These are phyloP conservation scores for Polypterus bichir DNA, from an alignment of 2,113 vertebrate species.

Conservation along the genomic window DNA sequence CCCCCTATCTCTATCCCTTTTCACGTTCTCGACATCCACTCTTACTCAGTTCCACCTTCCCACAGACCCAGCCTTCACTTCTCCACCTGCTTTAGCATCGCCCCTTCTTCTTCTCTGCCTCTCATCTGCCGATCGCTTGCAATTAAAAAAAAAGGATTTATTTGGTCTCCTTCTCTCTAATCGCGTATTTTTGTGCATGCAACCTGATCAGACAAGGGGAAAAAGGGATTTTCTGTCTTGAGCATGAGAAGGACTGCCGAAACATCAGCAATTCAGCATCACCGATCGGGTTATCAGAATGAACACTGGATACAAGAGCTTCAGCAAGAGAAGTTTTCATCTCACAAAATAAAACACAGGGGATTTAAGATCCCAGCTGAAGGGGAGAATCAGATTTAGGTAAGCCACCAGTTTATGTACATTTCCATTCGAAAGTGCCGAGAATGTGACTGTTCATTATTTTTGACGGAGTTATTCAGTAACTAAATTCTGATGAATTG, in stretches of 20 bases:
- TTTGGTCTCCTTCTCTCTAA: conserved; percentile 23
- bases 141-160: conserved; percentile 38
- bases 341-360: conserved; percentile 45
- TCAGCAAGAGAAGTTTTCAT: conserved; percentile 54
- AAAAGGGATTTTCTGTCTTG: conserved; percentile 44
- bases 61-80: conserved; percentile 33
- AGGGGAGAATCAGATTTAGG: conserved; percentile 58
- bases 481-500: no score
- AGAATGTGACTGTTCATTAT: no score
- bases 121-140: conserved; percentile 19
- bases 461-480: no score
- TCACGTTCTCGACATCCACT: conserved; percentile 27
- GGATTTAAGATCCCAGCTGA: conserved; percentile 41
- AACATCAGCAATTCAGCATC: conserved; percentile 55
- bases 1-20: conserved; percentile 44
- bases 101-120: conserved; percentile 18
- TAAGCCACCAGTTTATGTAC: conserved; percentile 26
- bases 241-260: conserved; percentile 62
- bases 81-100: conserved; percentile 30
- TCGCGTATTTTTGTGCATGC: conserved; percentile 35
- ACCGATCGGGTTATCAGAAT: conserved; percentile 45
- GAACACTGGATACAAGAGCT: conserved; percentile 55
- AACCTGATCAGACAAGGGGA: conserved; percentile 30
- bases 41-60: conserved; percentile 40
- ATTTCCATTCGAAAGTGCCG: neutral